Conservation (phyloP, 2,797 vertebrate genomes). For the Scolopax bukidnonensis region DNA sequence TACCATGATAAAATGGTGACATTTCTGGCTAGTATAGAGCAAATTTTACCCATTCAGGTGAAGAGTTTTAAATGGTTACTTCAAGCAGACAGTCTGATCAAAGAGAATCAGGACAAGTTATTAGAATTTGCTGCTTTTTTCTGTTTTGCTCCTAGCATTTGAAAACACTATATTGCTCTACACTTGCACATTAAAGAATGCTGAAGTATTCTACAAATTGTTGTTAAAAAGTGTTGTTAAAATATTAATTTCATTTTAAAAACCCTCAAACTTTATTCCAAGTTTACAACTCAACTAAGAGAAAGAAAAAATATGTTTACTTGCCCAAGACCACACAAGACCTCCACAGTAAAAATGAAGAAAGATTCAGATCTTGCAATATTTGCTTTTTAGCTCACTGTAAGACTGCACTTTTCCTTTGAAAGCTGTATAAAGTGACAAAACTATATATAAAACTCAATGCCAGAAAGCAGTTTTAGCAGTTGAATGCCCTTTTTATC, state of each 20-base stretch:
- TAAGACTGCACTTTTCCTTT: not conserved
- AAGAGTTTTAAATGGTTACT: not conserved
- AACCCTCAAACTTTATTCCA: not conserved
- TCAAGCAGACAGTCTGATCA: not conserved
- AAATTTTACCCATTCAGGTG: not conserved
- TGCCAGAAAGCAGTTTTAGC: not conserved
- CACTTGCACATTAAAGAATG: not conserved
- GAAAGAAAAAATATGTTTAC: not conserved
- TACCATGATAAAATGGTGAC: not conserved
- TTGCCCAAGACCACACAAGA: not conserved
- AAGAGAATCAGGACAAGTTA: not conserved
- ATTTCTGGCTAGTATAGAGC: not conserved
- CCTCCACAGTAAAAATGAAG: not conserved
- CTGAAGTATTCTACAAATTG: not conserved
- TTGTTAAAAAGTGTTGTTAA: not conserved
- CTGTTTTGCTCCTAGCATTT: not conserved
- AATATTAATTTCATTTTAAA: not conserved
- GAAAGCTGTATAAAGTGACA: not conserved
- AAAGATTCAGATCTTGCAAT: constrained; percentile 4
- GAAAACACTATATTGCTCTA: not conserved
- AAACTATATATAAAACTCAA: not conserved
- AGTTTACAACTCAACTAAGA: not conserved
- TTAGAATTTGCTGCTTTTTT: not conserved
- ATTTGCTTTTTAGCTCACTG: not conserved
- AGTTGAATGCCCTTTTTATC: not conserved